Percentiles rank a stretch among this genome's conserved stretches.
phyloP scores from a whole-genome alignment of 2,113 vertebrate genomes.

The Brachyhypopomus gauderio region DNA sequence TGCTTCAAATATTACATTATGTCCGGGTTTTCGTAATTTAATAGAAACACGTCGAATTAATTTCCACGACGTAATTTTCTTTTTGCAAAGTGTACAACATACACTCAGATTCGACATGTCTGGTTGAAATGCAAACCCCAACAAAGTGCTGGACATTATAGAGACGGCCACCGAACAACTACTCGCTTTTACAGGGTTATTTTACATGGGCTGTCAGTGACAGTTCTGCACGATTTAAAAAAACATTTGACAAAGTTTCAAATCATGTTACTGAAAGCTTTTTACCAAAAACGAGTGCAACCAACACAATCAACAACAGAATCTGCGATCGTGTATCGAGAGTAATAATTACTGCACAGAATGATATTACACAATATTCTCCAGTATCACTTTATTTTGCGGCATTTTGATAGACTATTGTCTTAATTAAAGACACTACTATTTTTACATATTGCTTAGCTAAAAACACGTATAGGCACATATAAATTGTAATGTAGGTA shows the following conservation, averaged over 20 bases:
- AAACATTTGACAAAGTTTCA: not conserved
- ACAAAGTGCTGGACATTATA: too few relatives aligned
- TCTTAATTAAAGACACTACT: not conserved
- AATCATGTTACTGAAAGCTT: too few relatives aligned
- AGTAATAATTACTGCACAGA: too few relatives aligned
- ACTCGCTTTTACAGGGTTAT: too few relatives aligned
- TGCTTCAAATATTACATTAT: slow-evolving; percentile 10
- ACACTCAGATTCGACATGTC: not conserved
- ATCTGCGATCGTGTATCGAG: too few relatives aligned
- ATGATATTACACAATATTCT: too few relatives aligned
- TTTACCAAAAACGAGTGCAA: too few relatives aligned
- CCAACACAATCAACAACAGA: too few relatives aligned
- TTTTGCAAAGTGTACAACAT: not conserved
- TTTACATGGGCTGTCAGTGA: not conserved
- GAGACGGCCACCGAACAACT: too few relatives aligned
- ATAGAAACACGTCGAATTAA: not conserved
- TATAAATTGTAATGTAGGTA: not conserved
- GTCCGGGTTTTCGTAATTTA: not conserved
- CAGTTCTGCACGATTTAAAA: not conserved
- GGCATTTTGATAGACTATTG: not conserved
- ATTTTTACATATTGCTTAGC: not conserved
- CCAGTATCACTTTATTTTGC: too few relatives aligned
- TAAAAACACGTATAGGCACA: not conserved
- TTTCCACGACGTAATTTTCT: not conserved
- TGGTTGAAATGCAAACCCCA: too few relatives aligned